phyloP scores from a whole-genome alignment of 2,113 vertebrate genomes.

The Eptesicus fuscus region DNA sequence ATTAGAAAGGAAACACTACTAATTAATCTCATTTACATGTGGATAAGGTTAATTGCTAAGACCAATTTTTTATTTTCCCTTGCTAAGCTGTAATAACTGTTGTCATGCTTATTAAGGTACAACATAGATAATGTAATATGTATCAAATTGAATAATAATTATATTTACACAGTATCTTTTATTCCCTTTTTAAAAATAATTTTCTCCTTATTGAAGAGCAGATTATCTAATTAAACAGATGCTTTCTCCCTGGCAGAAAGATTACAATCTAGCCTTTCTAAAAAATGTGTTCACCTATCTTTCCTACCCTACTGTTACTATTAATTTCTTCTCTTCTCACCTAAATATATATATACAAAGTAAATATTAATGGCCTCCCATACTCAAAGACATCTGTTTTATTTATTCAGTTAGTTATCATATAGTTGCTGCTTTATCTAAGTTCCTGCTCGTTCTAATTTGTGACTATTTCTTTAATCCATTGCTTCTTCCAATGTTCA shows the following conservation, averaged over 20 bases:
- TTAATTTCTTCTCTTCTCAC: not conserved
- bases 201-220: slow-evolving; percentile 39
- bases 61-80: slow-evolving; percentile 70
- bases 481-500: not conserved
- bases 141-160: slow-evolving; percentile 64
- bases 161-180: slow-evolving; percentile 45
- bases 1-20: slow-evolving; percentile 76
- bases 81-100: slow-evolving; percentile 54
- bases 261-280: not conserved
- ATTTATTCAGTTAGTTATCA: not conserved
- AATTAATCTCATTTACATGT: slow-evolving; percentile 80
- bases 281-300: not conserved
- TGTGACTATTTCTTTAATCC: not conserved
- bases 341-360: not conserved
- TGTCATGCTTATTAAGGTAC: slow-evolving; percentile 42
- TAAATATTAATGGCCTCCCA: not conserved
- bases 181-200: slow-evolving; percentile 6
- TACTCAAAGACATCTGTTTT: not conserved
- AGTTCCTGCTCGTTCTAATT: not conserved
- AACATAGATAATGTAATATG: slow-evolving; percentile 35
- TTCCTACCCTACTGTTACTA: not conserved
- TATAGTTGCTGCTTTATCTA: not conserved
- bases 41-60: slow-evolving; percentile 73
- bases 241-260: not conserved
- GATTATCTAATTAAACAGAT: not conserved